Percentiles rank a stretch among this genome's conserved stretches.
phyloP scores from a whole-genome alignment of 1,140 invertebrate genomes.

The Orchestia grillus region DNA sequence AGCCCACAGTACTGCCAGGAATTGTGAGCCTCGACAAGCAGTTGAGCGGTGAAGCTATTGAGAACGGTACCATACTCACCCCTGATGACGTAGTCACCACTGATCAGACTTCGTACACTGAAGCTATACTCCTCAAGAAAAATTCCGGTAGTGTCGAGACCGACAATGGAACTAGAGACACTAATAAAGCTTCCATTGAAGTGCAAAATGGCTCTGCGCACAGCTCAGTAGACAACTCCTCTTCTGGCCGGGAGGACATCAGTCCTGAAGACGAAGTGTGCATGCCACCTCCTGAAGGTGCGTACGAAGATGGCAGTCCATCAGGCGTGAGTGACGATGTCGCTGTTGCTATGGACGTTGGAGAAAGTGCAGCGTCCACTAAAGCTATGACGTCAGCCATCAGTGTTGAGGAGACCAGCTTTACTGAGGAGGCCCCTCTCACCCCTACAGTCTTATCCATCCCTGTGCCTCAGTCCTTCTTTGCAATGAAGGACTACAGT shows the following conservation, averaged over 20 bases:
- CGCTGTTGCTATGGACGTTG: background rate
- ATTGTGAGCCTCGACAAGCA: slow-evolving; percentile 35
- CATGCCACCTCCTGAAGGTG: slow-evolving; percentile 22
- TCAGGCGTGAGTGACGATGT: background rate
- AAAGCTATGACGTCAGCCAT: background rate
- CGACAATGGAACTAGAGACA: slow-evolving; percentile 38
- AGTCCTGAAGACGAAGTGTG: slow-evolving; percentile 48
- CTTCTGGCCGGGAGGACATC: slow-evolving; percentile 15
- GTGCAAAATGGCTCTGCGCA: slow-evolving; percentile 37
- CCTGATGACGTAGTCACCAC: background rate
- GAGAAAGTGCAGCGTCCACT: background rate
- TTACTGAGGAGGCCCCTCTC: slow-evolving; percentile 4
- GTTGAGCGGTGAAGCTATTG: background rate
- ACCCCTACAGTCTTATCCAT: slow-evolving; percentile 27
- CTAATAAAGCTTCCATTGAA: slow-evolving; percentile 42
- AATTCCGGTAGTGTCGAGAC: slow-evolving; percentile 22
- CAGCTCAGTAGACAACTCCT: slow-evolving; percentile 38
- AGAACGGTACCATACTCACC: slow-evolving; percentile 3
- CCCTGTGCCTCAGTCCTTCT: slow-evolving; percentile 38
- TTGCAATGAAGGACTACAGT: background rate
- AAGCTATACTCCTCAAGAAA: slow-evolving; percentile 19
- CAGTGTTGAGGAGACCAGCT: slow-evolving; percentile 38
- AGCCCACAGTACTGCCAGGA: slow-evolving; percentile 13
- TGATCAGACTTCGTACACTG: background rate
- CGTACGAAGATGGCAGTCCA: background rate